Evolutionary conservation across 2,113 vertebrate species (phyloP).

Genomic region (Apteryx mantelli): DNA sequence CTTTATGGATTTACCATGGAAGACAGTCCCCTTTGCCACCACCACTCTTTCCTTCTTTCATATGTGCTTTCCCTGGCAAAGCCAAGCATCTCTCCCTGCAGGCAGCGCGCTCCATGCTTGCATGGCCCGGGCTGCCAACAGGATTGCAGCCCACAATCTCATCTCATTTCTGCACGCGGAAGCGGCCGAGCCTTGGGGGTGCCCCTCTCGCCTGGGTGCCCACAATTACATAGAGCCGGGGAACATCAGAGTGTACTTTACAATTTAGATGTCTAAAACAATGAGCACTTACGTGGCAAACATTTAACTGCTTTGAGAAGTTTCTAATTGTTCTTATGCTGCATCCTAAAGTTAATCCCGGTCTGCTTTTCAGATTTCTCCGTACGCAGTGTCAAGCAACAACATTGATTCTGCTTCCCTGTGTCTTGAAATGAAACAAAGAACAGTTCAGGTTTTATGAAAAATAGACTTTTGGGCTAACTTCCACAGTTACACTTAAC

Average conservation of each 20-base stretch:
- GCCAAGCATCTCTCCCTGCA: no score
- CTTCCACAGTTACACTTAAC: constrained; percentile 19
- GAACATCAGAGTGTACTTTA: no score
- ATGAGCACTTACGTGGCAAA: not conserved
- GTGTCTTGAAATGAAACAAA: constrained; percentile 9
- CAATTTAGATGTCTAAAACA: not conserved
- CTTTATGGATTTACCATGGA: not conserved
- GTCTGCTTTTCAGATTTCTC: not conserved
- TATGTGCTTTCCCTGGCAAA: not conserved
- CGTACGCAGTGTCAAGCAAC: constrained; percentile 12
- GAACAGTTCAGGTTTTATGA: not conserved
- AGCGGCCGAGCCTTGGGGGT: not conserved
- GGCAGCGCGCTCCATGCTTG: not conserved
- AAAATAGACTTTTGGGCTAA: not conserved
- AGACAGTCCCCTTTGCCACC: not conserved
- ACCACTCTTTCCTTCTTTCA: not conserved
- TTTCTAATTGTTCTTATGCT: not conserved
- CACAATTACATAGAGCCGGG: no score
- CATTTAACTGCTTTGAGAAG: not conserved
- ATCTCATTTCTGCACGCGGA: not conserved
- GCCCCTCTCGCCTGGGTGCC: fast-evolving
- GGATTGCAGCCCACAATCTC: not conserved
- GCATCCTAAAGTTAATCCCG: not conserved
- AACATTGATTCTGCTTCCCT: constrained; percentile 19
- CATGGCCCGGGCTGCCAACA: not conserved